A percentile compares a stretch with the other conserved stretches of the same genome.
phyloP scores from a whole-genome alignment of 2,797 vertebrate genomes.

The Acropternis orthonyx region DNA sequence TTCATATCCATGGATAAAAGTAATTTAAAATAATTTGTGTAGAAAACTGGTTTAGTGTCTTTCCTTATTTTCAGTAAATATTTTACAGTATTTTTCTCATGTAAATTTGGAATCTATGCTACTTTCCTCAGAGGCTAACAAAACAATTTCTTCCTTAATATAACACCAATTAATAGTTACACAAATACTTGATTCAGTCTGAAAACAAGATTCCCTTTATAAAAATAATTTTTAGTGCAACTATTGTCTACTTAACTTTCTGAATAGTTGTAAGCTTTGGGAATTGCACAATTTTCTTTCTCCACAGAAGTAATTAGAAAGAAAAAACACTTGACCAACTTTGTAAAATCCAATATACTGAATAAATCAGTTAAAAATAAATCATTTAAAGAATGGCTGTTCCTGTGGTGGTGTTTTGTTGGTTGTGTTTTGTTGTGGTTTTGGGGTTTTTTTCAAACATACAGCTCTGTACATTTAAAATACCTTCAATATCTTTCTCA shows the following conservation, averaged over 20 bases:
- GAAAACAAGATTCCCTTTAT: not conserved
- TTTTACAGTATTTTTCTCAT: not conserved
- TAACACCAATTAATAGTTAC: not conserved
- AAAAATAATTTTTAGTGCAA: not conserved
- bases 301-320: not conserved
- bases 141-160: not conserved
- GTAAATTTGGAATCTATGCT: not conserved
- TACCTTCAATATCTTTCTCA: not conserved
- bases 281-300: not conserved
- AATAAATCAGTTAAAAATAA: not conserved
- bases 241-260: not conserved
- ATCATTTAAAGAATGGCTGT: not conserved
- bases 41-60: not conserved
- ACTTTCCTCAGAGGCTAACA: not conserved
- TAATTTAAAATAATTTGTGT: not conserved
- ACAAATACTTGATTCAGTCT: not conserved
- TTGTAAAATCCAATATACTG: not conserved
- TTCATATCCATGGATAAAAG: not conserved
- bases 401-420: not conserved
- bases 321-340: not conserved
- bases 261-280: not conserved
- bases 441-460: not conserved
- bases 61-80: not conserved
- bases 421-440: not conserved
- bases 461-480: not conserved